phyloP scores from a whole-genome alignment of 2,797 vertebrate genomes.

The Bradypus variegatus region DNA sequence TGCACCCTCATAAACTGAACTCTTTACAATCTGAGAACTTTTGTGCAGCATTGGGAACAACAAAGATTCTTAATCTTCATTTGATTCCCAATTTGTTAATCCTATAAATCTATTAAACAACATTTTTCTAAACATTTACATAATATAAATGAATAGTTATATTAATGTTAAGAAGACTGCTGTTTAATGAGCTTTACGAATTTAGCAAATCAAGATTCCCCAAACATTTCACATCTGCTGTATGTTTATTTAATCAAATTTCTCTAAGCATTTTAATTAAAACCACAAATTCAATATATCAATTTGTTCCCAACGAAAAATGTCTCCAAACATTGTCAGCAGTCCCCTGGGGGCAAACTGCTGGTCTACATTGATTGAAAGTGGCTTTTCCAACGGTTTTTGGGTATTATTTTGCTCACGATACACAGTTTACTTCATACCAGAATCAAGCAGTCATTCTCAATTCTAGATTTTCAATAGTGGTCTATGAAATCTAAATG shows the following conservation, averaged over 20 bases:
- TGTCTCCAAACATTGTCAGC: not conserved
- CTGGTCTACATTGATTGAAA: not conserved
- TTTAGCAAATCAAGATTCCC: not conserved
- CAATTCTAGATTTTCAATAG: not conserved
- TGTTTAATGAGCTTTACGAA: not conserved
- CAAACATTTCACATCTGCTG: not conserved
- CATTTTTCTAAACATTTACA: not conserved
- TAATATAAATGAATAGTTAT: not conserved
- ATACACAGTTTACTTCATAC: too few relatives aligned
- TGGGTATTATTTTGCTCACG: not conserved
- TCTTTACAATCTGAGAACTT: not conserved
- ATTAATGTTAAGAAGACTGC: not conserved
- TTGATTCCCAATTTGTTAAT: not conserved
- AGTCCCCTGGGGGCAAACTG: not conserved
- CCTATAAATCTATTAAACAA: not conserved
- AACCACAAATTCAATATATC: not conserved
- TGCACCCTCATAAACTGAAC: not conserved
- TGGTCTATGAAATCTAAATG: not conserved
- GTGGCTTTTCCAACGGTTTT: not conserved
- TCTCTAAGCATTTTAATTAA: not conserved
- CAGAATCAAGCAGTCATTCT: not conserved
- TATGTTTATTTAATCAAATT: not conserved
- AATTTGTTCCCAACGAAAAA: not conserved
- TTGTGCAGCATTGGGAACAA: not conserved
- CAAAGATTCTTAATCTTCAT: too few relatives aligned